Evolutionary conservation across 2,797 vertebrate genomes (phyloP), one percentile per base, ranked within the genome.

Genomic region (Rhinophrynus dorsalis): DNA sequence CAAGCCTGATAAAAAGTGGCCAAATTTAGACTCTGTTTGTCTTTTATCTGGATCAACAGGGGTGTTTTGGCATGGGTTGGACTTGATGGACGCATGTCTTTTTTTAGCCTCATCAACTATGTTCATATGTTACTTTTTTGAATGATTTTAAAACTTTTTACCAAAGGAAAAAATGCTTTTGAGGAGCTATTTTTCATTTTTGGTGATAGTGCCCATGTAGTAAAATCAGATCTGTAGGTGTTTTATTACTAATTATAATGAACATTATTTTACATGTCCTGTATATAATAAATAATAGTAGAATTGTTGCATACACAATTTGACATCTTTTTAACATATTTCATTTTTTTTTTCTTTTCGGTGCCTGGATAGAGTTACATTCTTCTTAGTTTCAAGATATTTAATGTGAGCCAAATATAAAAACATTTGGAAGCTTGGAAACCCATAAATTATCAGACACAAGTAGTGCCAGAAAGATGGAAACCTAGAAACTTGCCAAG

Each of bases 381-480:
- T 82, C 80, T 81, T 84, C 81, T 81, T 85, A 87, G 79, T 80
- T 88, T 85, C 52, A 2, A 81, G 80, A 86, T 81, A 76, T 35
- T 63, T 61, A 37, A 71, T 63, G 83, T 87, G 87, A 89, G 89
- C 88, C 89, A 88, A 90, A 86, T 86, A 89, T 86, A 90, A 91
- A 90, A 90, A 90, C 86, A 88, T 89, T 90, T 88, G 88, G 87
- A 90, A 85, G 85, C 84, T 90, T 89, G 86, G 87, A 89, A 91
- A 91, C 86, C 87, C 88, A 90, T 91, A 90, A 91, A 90, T 91
- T 90, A 90, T 86, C 75, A 81, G 87, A 88, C 84, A 82, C 86
- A 79, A 68, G 80, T 83, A 88, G 83, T 83, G 84, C 86, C 85
- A 88, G 85, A 88, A 90, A 86, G 84, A 87, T 85, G 84, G 84